Conservation (phyloP, 2,888 invertebrate species). For the Perizoma flavofasciatum region DNA sequence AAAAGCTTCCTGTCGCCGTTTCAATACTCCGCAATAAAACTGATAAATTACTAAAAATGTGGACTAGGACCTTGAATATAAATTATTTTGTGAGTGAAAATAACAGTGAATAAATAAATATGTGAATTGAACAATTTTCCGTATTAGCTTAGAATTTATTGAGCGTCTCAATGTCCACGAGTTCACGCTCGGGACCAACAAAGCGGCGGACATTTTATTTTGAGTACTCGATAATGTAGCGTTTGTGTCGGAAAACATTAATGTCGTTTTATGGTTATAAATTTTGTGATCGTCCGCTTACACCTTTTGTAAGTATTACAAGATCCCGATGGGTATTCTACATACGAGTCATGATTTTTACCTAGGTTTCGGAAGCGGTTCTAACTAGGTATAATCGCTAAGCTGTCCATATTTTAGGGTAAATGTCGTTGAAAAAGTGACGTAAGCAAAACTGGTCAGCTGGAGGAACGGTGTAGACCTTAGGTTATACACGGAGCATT, state of each 20-base stretch:
- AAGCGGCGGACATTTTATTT: conserved; percentile 85
- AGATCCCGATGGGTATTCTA: conserved; percentile 53
- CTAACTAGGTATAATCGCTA: conserved; percentile 68
- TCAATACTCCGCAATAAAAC: conserved; percentile 70
- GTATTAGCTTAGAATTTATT: conserved; percentile 71
- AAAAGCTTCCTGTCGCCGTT: conserved; percentile 82
- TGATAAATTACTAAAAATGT: conserved; percentile 72
- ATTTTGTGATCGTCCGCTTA: conserved; percentile 80
- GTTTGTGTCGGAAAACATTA: conserved; percentile 81
- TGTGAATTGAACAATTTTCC: conserved; percentile 70
- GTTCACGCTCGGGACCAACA: conserved; percentile 82
- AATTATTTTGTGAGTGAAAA: conserved; percentile 69
- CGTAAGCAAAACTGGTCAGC: conserved; percentile 71
- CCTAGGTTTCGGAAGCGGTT: conserved; percentile 62
- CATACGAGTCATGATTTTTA: conserved; percentile 52
- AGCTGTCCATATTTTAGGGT: conserved; percentile 71
- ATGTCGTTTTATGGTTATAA: conserved; percentile 82
- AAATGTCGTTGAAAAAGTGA: conserved; percentile 74
- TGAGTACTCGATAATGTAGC: conserved; percentile 84
- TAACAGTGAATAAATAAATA: conserved; percentile 69
- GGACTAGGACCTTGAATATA: conserved; percentile 68
- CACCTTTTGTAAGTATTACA: conserved; percentile 81
- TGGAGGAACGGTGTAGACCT: conserved; percentile 55
- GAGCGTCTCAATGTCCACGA: conserved; percentile 83
- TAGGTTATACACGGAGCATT: conserved; percentile 54